Evolutionary conservation across 2,113 vertebrate species (phyloP), one percentile per base, ranked within the genome.

Genomic region (Canis aureus): DNA sequence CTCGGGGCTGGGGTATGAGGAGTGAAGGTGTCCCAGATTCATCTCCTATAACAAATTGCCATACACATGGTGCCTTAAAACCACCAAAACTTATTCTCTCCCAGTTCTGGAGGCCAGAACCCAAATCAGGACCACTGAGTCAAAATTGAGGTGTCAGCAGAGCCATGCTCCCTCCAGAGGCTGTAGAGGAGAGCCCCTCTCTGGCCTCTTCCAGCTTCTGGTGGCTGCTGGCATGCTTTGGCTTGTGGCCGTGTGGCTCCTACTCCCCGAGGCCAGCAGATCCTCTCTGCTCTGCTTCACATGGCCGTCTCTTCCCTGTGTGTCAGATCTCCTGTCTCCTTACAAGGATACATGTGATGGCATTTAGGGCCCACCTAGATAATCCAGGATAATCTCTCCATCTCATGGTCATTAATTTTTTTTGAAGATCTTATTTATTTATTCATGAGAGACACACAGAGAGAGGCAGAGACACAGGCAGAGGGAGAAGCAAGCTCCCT

Each of bases 81-180:
- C 9, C 25, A 51, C n/a, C 3, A 5, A 1, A 80, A 25, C 4
- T 20, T 60, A 8, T 2, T 57, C 15, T 66, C 8, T 51, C 0
- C 1, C 1, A 0, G 2, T 81, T 73, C 12, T 4, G 64, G 94
- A 92, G 82, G 16, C 74, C 55, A 27, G 89, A 87, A 49, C 32
- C 19, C 53, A 35, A 92, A n/a, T 64, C 74, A 2, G 16, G 27
- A 20, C 2, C 12, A 0, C 23, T 55, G 1, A 4, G 60, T 51
- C 13, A 3, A 53, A 22, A 38, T 67, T 32, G n/a, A 15, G 59
- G 91, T 55, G 38, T 60, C 32, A 1, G 25, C 38, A 67, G 71
- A 17, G 86, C 51, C 1, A 0, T 6, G 27, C 2, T 32, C 8
- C n/a, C 49, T 27, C 25, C 1, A 2, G 57, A 2, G 29, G 5